Base-by-base conservation (phyloP, 1,140 invertebrate genomes). In the Zaprionus ghesquierei region DNA sequence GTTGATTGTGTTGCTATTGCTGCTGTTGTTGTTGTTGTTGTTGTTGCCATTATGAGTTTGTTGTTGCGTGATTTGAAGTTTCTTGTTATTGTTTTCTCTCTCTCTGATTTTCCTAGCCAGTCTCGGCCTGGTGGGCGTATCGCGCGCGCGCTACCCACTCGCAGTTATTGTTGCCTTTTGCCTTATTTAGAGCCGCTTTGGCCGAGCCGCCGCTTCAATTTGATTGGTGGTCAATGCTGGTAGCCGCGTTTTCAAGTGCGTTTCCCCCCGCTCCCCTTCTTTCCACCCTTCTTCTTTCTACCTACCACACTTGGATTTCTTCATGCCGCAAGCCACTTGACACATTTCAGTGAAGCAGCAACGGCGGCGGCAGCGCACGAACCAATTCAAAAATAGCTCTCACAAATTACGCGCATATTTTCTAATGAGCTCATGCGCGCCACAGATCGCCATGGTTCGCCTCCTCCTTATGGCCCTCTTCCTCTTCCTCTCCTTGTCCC, bases 321-420 rank as follows among this genome's bases (percentile, higher is more conserved):
- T 61, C 49, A 33, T 20, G 38, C 62, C 56, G 27, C 71, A 75
- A 46, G 81, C 82, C 79, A 87, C 82, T 86, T 86, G 82, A 86
- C 82, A 86, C 80, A 86, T 89, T 86, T 86, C 63, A 79, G 70
- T 79, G 72, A 56, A 58, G 68, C 77, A 69, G 60, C 54, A 50
- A 56, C 51, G 44, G 29, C 31, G 13, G 18, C 35, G 71, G 31
- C 54, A 56, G 38, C 66, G 58, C 63, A 68, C 75, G 65, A 82
- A 69, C 73, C 70, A 87, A 75, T 58, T 59, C 58, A 78, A 79
- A 86, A 87, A 87, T 74, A 69, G 53, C 53, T 63, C 75, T 61
- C 82, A 87, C 84, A 87, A 84, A 87, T 87, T 87, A 87, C 79
- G 77, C 84, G 84, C 84, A 89, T 87, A 89, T 87, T 87, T 87